Evolutionary conservation across 2,113 vertebrate genomes (phyloP), one percentile per base, ranked within the genome.

Genomic region (Oncorhynchus masou): DNA sequence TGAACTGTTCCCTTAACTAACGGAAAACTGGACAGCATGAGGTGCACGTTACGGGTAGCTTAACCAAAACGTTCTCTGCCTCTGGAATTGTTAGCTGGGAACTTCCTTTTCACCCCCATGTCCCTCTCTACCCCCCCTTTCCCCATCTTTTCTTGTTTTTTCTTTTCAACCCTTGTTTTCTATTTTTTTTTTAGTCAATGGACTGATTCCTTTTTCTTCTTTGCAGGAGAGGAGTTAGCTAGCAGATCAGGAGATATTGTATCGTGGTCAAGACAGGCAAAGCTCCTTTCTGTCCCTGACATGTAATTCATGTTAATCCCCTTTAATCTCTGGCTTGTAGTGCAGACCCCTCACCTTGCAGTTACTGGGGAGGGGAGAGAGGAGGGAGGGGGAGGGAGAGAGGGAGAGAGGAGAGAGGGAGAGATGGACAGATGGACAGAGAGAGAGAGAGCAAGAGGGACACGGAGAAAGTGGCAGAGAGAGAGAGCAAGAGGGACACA

Each of bases 251-350:
- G 88, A 94, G 95, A 96, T 95, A 95, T 90, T 88, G 89, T 96
- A 95, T 96, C 94, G 85, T 92, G 89, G 91, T 92, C 92, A 89
- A 83, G 76, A 84, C 95, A 95, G 94, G 92, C 94, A 94, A 93
- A 92, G 89, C 89, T 88, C 91, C 79, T 91, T 91, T 91, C 80
- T 87, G 90, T 92, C 91, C 88, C 74, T 79, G 84, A 73, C 91
- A 84, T 79, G 88, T 96, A 95, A 96, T 97, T 95, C 95, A 96
- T 96, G 95, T 86, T 95, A 96, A 96, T 96, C 94, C n/a, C n/a
- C 94, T 94, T 95, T 95, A 95, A 95, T 95, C 94, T 94, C 59
- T 60, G 87, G 88, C 90, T 92, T 92, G 89, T 91, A 89, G 70
- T 76, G 89, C 89, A 91, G 86, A 85, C 88, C 79, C 77, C 80